Conservation (phyloP, 1,140 invertebrate genomes). For the Lordiphosa mommai region DNA sequence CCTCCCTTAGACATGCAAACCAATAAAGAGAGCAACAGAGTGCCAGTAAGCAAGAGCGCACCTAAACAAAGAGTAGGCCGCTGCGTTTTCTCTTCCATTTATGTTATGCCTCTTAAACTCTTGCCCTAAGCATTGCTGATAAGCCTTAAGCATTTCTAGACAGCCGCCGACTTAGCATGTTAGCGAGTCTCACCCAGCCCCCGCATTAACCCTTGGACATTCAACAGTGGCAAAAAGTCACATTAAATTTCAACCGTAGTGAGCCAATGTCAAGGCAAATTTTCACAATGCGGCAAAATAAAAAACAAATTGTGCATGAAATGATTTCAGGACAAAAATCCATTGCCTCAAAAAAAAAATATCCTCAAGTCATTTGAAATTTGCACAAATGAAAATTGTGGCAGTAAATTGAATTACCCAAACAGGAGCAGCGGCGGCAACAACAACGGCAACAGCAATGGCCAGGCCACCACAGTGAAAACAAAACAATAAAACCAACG, state of each 20-base stretch:
- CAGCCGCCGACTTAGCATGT: conserved; percentile 1
- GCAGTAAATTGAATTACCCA: conserved; percentile 74
- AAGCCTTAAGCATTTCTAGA: neutral
- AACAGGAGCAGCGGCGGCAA: conserved; percentile 28
- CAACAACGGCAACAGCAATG: conserved; percentile 22
- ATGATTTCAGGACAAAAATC: conserved; percentile 24
- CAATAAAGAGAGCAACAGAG: no score
- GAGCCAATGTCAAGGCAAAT: conserved; percentile 39
- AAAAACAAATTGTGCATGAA: conserved; percentile 77
- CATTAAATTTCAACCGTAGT: conserved; percentile 38
- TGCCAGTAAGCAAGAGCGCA: neutral
- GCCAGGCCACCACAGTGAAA: conserved; percentile 64
- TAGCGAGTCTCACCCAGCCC: neutral
- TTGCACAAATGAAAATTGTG: conserved; percentile 72
- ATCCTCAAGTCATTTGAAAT: conserved; percentile 53
- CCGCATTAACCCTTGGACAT: neutral
- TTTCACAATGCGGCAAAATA: conserved; percentile 69
- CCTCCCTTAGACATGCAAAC: no score
- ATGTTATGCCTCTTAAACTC: neutral
- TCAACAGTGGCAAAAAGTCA: conserved; percentile 41
- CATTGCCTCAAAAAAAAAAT: neutral
- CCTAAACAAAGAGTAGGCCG: neutral
- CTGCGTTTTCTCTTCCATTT: neutral
- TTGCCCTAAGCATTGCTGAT: neutral
- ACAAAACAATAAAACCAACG: conserved; percentile 65